phyloP scores from a whole-genome alignment of 2,888 invertebrate genomes.

The Agrotis ipsilon region DNA sequence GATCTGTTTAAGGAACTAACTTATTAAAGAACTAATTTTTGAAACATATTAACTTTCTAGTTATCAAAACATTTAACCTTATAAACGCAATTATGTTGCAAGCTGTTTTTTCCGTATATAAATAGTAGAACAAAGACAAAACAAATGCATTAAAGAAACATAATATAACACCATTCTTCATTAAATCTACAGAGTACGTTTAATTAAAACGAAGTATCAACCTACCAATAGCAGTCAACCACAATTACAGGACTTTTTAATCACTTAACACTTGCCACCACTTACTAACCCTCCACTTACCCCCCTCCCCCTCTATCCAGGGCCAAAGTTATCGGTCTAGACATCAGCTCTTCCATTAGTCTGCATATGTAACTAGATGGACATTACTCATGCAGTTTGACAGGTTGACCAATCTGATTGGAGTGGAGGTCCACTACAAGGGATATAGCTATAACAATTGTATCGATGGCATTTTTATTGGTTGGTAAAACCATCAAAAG shows the following conservation, averaged over 20 bases:
- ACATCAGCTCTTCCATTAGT: conserved; percentile 56
- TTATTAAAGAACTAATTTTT: too few species aligned
- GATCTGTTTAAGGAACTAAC: too few species aligned
- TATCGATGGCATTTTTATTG: too few species aligned
- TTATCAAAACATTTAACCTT: background rate
- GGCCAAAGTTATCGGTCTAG: conserved; percentile 56
- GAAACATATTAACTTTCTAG: too few species aligned
- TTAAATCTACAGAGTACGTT: conserved; percentile 5
- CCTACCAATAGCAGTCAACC: background rate
- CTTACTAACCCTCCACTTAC: background rate
- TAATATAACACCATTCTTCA: conserved; percentile 15
- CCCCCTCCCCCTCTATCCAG: background rate
- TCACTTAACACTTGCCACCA: conserved; percentile 38
- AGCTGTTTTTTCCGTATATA: too few species aligned
- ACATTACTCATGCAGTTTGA: conserved; percentile 43
- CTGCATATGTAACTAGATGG: conserved; percentile 31
- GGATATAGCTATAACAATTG: background rate
- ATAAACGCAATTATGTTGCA: too few species aligned
- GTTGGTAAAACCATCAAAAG: too few species aligned
- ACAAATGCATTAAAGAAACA: background rate
- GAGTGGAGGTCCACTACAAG: conserved; percentile 9
- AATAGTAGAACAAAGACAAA: background rate
- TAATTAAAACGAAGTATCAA: background rate
- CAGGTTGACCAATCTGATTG: conserved; percentile 15
- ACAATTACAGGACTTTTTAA: conserved; percentile 41